A percentile compares a stretch with the other conserved stretches of the same genome.
Conservation (phyloP, 2,797 vertebrate species). For the Cryptoprocta ferox region DNA sequence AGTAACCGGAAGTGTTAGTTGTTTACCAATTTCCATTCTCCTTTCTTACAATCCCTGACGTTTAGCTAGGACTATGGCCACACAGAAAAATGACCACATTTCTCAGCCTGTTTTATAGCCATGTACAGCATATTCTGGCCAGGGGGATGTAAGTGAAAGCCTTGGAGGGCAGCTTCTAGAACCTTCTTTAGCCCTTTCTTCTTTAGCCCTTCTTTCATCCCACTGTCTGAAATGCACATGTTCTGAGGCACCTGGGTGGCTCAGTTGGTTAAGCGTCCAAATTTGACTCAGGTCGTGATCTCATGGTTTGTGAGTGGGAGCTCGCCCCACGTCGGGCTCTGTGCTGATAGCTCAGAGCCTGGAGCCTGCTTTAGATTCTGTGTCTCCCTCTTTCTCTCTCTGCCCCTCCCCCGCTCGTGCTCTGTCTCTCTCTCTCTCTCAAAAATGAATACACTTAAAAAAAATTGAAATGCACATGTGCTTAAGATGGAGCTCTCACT, state of each 20-base stretch:
- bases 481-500: not conserved
- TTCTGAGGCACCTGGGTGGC: not conserved
- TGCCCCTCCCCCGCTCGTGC: too few species aligned
- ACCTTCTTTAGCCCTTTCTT: constrained; percentile 1
- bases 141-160: not conserved
- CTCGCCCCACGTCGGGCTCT: too few species aligned
- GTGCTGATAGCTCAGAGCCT: too few species aligned
- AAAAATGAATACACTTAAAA: too few species aligned
- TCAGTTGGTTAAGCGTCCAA: too few species aligned
- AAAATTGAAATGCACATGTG: not conserved
- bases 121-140: not conserved
- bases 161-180: constrained; percentile 21
- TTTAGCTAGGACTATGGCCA: not conserved
- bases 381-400: too few species aligned
- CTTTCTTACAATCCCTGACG: not conserved
- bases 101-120: not conserved
- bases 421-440: too few species aligned
- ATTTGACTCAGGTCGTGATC: too few species aligned
- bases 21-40: not conserved
- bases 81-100: not conserved
- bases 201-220: not conserved
- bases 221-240: not conserved
- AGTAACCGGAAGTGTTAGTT: too few species aligned
- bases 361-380: too few species aligned
- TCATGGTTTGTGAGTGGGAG: too few species aligned